phyloP scores from a whole-genome alignment of 2,888 invertebrate species.

The Julus scanicus region DNA sequence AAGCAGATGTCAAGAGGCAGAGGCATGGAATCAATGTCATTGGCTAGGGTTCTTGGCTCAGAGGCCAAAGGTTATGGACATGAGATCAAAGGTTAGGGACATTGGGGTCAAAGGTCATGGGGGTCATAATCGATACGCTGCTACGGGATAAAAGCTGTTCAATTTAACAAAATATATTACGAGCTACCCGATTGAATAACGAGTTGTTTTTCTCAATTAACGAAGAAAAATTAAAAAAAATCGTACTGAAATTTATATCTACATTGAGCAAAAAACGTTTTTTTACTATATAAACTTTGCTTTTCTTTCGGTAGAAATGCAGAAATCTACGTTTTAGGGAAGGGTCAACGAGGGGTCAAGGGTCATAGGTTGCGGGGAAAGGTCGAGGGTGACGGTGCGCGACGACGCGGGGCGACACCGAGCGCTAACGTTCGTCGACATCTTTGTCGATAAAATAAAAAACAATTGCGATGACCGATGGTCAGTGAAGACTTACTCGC shows the following conservation, averaged over 20 bases:
- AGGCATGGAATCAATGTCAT: too few species aligned
- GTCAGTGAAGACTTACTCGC: neutral
- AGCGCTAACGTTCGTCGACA: neutral
- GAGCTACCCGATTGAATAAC: conserved; percentile 20
- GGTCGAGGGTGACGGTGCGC: conserved; percentile 1
- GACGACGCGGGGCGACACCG: neutral
- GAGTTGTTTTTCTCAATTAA: neutral
- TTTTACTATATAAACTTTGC: conserved; percentile 23
- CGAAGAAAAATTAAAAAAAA: conserved; percentile 24
- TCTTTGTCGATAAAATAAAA: neutral
- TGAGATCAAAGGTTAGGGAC: neutral
- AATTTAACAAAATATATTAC: conserved; percentile 24
- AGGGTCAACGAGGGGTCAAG: neutral
- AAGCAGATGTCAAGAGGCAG: too few species aligned
- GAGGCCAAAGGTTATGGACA: too few species aligned
- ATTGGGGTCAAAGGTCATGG: neutral
- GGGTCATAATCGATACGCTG: conserved; percentile 26
- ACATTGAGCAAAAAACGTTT: conserved; percentile 29
- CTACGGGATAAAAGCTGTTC: conserved; percentile 27
- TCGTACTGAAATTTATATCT: conserved; percentile 24
- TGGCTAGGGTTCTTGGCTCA: too few species aligned
- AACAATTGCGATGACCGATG: neutral
- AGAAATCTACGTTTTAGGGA: conserved; percentile 4
- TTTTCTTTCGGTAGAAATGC: conserved; percentile 29
- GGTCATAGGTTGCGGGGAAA: too few species aligned